phyloP scores from a whole-genome alignment of 2,113 vertebrate genomes.

The Tiliqua scincoides region DNA sequence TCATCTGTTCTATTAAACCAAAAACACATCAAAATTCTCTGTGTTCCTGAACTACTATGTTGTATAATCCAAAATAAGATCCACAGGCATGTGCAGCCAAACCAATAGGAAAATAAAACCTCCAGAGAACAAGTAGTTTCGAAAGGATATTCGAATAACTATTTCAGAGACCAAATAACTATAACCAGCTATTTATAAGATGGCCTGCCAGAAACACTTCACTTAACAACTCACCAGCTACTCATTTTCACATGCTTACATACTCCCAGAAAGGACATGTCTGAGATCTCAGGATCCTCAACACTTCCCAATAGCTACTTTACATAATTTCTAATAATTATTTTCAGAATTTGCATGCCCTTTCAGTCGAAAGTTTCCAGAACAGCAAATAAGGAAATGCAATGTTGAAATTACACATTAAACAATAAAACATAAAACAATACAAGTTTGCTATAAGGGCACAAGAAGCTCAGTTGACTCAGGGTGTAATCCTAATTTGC shows the following conservation, averaged over 20 bases:
- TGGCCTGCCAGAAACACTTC: too few relatives aligned
- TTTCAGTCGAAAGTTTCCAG: neutral
- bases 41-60: neutral
- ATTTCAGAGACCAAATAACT: neutral
- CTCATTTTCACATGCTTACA: neutral
- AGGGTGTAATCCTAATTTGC: too few relatives aligned
- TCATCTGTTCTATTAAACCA: slow-evolving; percentile 14
- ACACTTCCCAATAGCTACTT: neutral
- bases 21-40: slow-evolving; percentile 25
- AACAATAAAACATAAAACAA: too few relatives aligned
- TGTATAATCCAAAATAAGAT: neutral
- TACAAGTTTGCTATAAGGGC: too few relatives aligned
- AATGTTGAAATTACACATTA: too few relatives aligned
- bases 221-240: neutral
- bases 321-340: too few relatives aligned
- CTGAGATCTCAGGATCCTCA: neutral
- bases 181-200: neutral
- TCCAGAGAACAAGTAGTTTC: neutral
- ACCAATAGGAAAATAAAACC: slow-evolving; percentile 3
- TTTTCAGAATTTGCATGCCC: neutral
- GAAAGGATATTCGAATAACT: neutral
- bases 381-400: too few relatives aligned
- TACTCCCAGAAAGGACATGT: neutral
- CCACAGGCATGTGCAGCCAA: neutral
- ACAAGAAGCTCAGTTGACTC: too few relatives aligned